phyloP scores from a whole-genome alignment of 2,888 invertebrate genomes.

The Neoascia interrupta region DNA sequence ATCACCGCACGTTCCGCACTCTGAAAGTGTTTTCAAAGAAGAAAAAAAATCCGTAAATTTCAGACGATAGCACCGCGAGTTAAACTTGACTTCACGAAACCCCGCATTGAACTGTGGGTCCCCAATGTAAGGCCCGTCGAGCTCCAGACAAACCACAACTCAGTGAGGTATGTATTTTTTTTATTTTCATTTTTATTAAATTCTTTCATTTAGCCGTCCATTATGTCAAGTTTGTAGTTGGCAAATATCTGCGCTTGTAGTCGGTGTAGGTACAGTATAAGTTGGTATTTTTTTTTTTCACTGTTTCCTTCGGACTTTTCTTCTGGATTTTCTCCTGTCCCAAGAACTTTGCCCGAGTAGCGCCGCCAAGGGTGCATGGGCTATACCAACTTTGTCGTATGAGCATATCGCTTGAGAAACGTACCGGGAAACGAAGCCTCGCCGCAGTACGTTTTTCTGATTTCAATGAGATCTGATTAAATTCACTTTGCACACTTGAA shows the following conservation, averaged over 20 bases:
- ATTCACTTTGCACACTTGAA: constrained; percentile 67
- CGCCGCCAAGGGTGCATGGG: constrained; percentile 15
- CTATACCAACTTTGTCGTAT: background rate
- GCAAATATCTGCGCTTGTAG: constrained; percentile 26
- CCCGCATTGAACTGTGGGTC: constrained; percentile 47
- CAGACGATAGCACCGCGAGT: constrained; percentile 24
- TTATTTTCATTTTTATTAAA: constrained; percentile 15
- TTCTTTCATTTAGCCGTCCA: constrained; percentile 20
- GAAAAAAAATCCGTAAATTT: background rate
- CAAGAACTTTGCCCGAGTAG: too few species aligned
- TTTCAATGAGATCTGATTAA: constrained; percentile 66
- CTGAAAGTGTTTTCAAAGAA: background rate
- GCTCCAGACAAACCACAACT: constrained; percentile 17
- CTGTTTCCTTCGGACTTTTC: too few species aligned
- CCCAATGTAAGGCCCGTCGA: constrained; percentile 6
- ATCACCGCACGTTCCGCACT: constrained; percentile 12
- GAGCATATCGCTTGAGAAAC: background rate
- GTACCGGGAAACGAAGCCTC: constrained; percentile 10
- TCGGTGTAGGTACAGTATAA: too few species aligned
- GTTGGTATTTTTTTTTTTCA: too few species aligned
- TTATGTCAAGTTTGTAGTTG: constrained; percentile 32
- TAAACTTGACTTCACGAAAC: constrained; percentile 49
- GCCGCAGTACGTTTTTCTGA: constrained; percentile 28
- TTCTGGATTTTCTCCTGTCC: background rate
- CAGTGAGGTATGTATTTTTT: background rate